Percentiles rank a stretch among this genome's conserved stretches.
Evolutionary conservation across 2,888 invertebrate genomes (phyloP).

Genomic region (Hirtodrosophila confusa): DNA sequence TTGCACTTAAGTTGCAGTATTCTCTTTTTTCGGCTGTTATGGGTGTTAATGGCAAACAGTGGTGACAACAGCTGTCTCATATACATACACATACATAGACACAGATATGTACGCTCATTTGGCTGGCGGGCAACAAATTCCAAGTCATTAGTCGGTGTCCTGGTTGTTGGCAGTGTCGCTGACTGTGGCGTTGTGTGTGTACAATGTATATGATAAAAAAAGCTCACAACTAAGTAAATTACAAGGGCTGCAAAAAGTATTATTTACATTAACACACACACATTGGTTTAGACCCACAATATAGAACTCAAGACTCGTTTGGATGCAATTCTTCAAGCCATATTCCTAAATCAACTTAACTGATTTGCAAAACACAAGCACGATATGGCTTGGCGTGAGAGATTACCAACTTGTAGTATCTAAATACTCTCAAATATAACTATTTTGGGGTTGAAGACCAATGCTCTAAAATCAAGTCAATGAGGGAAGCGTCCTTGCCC

Average conservation of each 20-base stretch:
- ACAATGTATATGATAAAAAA: conserved; percentile 17
- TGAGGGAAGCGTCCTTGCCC: too few relatives aligned
- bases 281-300: conserved; percentile 36
- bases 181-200: conserved; percentile 21
- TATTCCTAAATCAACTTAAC: too few relatives aligned
- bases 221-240: conserved; percentile 60
- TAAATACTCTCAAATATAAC: too few relatives aligned
- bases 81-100: conserved; percentile 5
- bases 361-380: too few relatives aligned
- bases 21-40: conserved; percentile 41
- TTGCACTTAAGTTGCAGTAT: conserved; percentile 68
- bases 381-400: too few relatives aligned
- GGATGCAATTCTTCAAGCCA: not conserved
- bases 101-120: conserved; percentile 59
- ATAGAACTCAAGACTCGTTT: conserved; percentile 7
- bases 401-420: too few relatives aligned
- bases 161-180: conserved; percentile 16
- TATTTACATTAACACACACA: conserved; percentile 26
- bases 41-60: conserved; percentile 73
- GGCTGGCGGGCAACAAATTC: conserved; percentile 76
- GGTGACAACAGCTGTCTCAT: conserved; percentile 65
- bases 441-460: too few relatives aligned
- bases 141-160: conserved; percentile 74
- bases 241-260: conserved; percentile 43
- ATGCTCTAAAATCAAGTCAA: too few relatives aligned